phyloP scores from a whole-genome alignment of 2,113 vertebrate genomes.

The Elgaria multicarinata region DNA sequence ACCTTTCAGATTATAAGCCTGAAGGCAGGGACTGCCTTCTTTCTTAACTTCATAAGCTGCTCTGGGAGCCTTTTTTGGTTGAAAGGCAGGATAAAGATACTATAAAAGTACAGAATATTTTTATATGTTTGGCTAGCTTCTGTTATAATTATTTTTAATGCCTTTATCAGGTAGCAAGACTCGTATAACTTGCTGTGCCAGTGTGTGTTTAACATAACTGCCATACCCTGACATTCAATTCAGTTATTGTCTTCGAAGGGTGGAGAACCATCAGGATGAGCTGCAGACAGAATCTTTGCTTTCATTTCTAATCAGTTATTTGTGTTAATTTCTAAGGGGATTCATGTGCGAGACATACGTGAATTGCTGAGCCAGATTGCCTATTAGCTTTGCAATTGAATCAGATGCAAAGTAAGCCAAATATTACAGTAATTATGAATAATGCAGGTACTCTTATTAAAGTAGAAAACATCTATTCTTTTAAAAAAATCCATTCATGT shows the following conservation, averaged over 20 bases:
- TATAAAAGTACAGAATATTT: neutral
- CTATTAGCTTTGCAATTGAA: slow-evolving; percentile 2
- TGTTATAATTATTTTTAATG: neutral
- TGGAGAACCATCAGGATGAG: neutral
- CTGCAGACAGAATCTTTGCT: neutral
- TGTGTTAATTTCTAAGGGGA: neutral
- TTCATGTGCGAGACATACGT: neutral
- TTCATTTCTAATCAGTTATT: slow-evolving; percentile 13
- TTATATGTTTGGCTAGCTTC: neutral
- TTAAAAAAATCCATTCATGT: neutral
- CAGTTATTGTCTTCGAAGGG: neutral
- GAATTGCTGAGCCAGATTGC: neutral
- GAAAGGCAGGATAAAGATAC: too few relatives aligned
- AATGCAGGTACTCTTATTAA: neutral
- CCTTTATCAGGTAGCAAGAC: neutral
- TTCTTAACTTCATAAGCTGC: too few relatives aligned
- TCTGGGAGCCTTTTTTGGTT: too few relatives aligned
- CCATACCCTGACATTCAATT: neutral
- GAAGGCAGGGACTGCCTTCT: too few relatives aligned
- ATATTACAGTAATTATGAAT: neutral
- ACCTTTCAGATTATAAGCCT: too few relatives aligned
- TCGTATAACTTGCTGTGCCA: slow-evolving; percentile 1
- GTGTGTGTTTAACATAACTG: slow-evolving; percentile 2
- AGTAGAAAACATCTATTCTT: neutral
- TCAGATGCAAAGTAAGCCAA: neutral